These are phyloP conservation scores for Acanthosoma haemorrhoidale DNA, from an alignment of 2,888 invertebrate genomes.

Conservation along the genomic window DNA sequence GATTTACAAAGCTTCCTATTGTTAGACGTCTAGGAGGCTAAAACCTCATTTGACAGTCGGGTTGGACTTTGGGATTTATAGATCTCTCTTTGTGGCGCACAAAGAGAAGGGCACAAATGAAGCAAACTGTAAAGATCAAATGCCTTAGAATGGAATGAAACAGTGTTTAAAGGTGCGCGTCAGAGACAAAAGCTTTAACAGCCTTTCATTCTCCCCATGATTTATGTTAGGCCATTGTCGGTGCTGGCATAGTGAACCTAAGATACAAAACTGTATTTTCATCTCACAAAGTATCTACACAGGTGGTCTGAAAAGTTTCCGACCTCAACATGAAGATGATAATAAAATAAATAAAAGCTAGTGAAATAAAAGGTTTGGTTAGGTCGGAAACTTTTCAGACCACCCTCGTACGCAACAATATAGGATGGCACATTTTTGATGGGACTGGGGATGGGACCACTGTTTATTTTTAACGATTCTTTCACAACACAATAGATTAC, in stretches of 20 bases:
- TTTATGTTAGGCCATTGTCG: slow-evolving; percentile 7
- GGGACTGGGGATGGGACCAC: background rate
- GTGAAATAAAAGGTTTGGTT: too few relatives aligned
- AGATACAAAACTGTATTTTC: slow-evolving; percentile 10
- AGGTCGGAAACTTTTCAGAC: too few relatives aligned
- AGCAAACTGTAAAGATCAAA: slow-evolving; percentile 14
- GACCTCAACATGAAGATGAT: too few relatives aligned
- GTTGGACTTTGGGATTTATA: slow-evolving; percentile 7
- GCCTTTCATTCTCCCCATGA: slow-evolving; percentile 1
- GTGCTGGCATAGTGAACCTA: background rate
- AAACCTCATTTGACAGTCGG: slow-evolving; percentile 12
- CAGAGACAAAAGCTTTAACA: slow-evolving; percentile 9
- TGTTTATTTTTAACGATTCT: background rate
- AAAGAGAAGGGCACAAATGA: slow-evolving; percentile 14
- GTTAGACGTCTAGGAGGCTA: slow-evolving; percentile 8
- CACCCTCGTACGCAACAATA: too few relatives aligned
- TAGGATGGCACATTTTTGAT: slow-evolving; percentile 5
- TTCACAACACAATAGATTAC: background rate
- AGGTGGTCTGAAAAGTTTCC: too few relatives aligned
- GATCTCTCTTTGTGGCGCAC: slow-evolving; percentile 12
- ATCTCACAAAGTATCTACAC: background rate
- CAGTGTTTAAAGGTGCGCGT: slow-evolving; percentile 14
- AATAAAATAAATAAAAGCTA: too few relatives aligned
- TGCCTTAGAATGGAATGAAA: slow-evolving; percentile 10
- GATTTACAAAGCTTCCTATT: slow-evolving; percentile 9